Base-by-base conservation (phyloP, 2,113 vertebrate species). In the Nansenia antarctica region DNA sequence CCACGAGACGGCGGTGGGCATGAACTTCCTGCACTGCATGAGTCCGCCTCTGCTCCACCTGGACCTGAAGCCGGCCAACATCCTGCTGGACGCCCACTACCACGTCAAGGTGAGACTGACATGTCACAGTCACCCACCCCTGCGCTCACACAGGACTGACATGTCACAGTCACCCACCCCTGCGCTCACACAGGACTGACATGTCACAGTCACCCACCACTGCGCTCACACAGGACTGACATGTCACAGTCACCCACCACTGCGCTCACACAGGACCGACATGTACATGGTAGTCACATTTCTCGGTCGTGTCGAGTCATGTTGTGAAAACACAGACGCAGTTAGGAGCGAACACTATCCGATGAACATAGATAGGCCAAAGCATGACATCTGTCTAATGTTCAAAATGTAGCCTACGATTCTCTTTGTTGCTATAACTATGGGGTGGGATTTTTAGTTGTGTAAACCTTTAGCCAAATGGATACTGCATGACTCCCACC, bases 11-110 rank as follows among this genome's bases (percentile, higher is more conserved):
- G 95, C 98, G 0, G 97, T 99, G 87, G 98, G 96, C 52, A 99
- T 99, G 98, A 99, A 99, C 88, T 99, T 99, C 83, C 91, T 99
- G 69, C 98, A 99, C 83, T 99, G 97, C 86, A 98, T 99, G 96
- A 90, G 91, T 35, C 98, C 97, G 0, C 97, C 98, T 0, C 92
- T 99, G 57, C 95, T 99, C 37, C 98, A 99, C 78, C 89, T 99
- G 84, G 98, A 99, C 88, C 93, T 99, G 68, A 99, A 99, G 84
- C 98, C 98, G 0, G 98, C 98, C 7, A 99, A 99, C 91, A 99
- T 99, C 85, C 87, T 99, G 78, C 94, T 99, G 80, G 97, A 99
- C 0, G 97, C 94, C 12, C 97, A 99, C 90, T 97, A 98, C 74
- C 97, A 98, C 0, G 94, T 99, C 77, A 99, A 99, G 95, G 97